Percentiles rank a stretch among this genome's conserved stretches.
Evolutionary conservation across 2,888 invertebrate species (phyloP).

Genomic region (Eretmocerus hayati): DNA sequence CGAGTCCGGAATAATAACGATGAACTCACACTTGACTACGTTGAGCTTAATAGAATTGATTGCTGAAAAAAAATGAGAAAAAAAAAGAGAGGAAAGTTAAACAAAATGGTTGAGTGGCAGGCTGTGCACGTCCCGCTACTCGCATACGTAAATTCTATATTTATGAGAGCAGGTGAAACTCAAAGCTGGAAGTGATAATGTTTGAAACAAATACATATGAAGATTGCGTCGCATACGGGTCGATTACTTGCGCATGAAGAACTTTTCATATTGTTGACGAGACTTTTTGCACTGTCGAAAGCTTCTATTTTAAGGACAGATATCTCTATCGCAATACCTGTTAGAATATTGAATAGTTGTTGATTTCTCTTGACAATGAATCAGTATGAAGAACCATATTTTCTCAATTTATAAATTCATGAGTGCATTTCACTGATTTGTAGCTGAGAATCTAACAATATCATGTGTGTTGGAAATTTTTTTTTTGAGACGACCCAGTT

Average conservation of each 20-base stretch:
- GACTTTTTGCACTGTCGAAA: slow-evolving; percentile 23
- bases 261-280: slow-evolving; percentile 41
- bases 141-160: slow-evolving; percentile 19
- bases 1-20: too few relatives aligned
- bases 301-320: slow-evolving; percentile 10
- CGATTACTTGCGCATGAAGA: slow-evolving; percentile 40
- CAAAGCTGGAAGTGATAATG: slow-evolving; percentile 40
- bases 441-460: too few relatives aligned
- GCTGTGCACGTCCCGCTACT: not conserved
- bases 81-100: slow-evolving; percentile 8
- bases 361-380: too few relatives aligned
- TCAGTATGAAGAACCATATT: too few relatives aligned
- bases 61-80: slow-evolving; percentile 11
- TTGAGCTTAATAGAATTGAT: slow-evolving; percentile 10
- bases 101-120: not conserved
- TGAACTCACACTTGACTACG: too few relatives aligned
- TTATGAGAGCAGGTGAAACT: slow-evolving; percentile 37
- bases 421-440: too few relatives aligned
- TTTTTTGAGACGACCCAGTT: too few relatives aligned
- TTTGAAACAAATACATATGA: slow-evolving; percentile 43
- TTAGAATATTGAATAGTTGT: too few relatives aligned
- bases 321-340: too few relatives aligned
- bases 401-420: too few relatives aligned
- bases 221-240: slow-evolving; percentile 45
- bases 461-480: too few relatives aligned